Evolutionary conservation across 2,888 invertebrate species (phyloP).

Genomic region (Amphipoea oculea): DNA sequence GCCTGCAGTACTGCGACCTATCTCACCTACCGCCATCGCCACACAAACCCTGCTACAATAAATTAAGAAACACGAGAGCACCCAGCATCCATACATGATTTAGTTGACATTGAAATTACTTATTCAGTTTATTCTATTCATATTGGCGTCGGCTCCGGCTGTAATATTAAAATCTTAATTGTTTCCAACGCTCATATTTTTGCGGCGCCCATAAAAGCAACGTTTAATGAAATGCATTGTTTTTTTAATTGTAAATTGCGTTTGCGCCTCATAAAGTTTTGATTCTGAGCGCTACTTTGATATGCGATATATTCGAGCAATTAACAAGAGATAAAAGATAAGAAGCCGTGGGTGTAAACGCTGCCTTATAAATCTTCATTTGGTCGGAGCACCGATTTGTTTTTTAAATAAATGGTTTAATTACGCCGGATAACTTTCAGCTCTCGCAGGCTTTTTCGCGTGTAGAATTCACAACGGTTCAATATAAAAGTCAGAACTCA

Average conservation of each 20-base stretch:
- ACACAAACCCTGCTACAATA: conserved; percentile 52
- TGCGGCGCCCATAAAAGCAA: conserved; percentile 68
- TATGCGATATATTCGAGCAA: conserved; percentile 54
- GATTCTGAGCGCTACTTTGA: conserved; percentile 52
- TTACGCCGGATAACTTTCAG: conserved; percentile 39
- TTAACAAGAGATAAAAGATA: conserved; percentile 60
- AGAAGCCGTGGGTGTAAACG: conserved; percentile 41
- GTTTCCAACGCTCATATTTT: conserved; percentile 82
- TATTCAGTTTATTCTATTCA: conserved; percentile 70
- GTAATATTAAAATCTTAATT: conserved; percentile 80
- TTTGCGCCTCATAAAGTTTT: conserved; percentile 59
- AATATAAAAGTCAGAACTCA: conserved; percentile 54
- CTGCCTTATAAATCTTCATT: conserved; percentile 58
- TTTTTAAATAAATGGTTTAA: conserved; percentile 55
- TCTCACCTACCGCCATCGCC: conserved; percentile 33
- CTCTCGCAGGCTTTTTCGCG: conserved; percentile 34
- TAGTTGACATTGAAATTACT: conserved; percentile 78
- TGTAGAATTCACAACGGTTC: conserved; percentile 36
- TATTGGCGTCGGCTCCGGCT: conserved; percentile 37
- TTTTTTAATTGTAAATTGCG: conserved; percentile 63
- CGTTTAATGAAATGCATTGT: conserved; percentile 62
- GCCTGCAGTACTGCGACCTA: conserved; percentile 9
- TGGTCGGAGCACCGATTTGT: conserved; percentile 32
- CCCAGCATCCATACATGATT: conserved; percentile 69
- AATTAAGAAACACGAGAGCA: conserved; percentile 57